phyloP scores from a whole-genome alignment of 2,113 vertebrate species.

The Gallinago paraguaiae region DNA sequence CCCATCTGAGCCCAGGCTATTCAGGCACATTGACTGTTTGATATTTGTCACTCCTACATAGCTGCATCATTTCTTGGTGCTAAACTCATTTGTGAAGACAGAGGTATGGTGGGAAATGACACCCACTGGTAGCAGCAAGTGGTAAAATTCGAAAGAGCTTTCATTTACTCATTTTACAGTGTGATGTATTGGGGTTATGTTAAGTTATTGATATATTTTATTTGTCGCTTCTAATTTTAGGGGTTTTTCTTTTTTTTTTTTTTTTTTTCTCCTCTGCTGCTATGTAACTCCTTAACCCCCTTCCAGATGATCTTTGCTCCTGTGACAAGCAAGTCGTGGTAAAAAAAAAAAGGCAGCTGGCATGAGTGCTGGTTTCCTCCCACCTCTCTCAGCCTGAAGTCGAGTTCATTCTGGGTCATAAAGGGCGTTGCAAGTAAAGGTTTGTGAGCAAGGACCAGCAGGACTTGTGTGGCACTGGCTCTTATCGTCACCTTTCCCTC shows the following conservation, averaged over 20 bases:
- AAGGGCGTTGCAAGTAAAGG: neutral
- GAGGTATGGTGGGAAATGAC: constrained; percentile 25
- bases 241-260: neutral
- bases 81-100: constrained; percentile 20
- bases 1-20: neutral
- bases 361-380: neutral
- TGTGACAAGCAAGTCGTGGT: neutral
- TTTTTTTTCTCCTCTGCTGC: neutral
- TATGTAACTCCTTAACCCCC: neutral
- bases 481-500: neutral
- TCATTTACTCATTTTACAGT: neutral
- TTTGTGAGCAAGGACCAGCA: neutral
- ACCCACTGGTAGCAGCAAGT: constrained; percentile 24
- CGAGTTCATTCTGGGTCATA: neutral
- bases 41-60: constrained; percentile 27
- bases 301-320: constrained; percentile 19
- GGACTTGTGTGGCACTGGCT: neutral
- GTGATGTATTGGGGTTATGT: neutral
- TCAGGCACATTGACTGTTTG: neutral
- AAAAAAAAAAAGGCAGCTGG: neutral
- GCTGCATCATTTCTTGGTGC: neutral
- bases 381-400: neutral
- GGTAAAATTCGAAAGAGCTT: neutral
- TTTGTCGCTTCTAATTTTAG: neutral
- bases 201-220: constrained; percentile 21